A percentile compares a stretch with the other conserved stretches of the same genome.
phyloP scores from a whole-genome alignment of 2,113 vertebrate genomes.

The Lophotis ruficrista region DNA sequence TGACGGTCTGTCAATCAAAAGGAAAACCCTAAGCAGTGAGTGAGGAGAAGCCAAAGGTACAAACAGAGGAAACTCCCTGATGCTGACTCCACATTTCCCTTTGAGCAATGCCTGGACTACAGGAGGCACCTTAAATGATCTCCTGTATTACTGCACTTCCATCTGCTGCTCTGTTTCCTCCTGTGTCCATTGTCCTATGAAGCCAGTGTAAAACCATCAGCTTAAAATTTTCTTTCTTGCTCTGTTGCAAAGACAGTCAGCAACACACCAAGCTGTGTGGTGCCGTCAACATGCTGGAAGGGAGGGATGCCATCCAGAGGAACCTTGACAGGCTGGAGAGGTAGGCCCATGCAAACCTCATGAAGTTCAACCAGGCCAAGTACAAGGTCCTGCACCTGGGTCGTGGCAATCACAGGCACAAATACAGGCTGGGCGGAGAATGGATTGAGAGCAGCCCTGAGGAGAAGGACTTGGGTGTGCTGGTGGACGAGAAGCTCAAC shows the following conservation, averaged over 20 bases:
- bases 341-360: no score
- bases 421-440: no score
- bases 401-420: no score
- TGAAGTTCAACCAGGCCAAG: no score
- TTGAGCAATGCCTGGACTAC: neutral
- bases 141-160: neutral
- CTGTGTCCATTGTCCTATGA: neutral
- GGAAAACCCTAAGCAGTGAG: neutral
- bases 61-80: constrained; percentile 26
- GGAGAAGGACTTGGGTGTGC: no score
- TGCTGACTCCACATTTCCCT: neutral
- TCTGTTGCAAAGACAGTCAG: neutral
- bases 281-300: no score
- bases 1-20: neutral
- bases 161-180: neutral
- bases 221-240: neutral
- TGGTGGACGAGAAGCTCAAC: no score
- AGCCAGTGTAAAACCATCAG: neutral
- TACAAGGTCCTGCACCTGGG: no score
- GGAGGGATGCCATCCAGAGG: no score
- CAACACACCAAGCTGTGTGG: neutral
- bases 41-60: neutral
- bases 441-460: no score
- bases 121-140: neutral
- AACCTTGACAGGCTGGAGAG: no score